Conservation (phyloP, 2,797 vertebrate species). For the Sebastes taczanowskii region DNA sequence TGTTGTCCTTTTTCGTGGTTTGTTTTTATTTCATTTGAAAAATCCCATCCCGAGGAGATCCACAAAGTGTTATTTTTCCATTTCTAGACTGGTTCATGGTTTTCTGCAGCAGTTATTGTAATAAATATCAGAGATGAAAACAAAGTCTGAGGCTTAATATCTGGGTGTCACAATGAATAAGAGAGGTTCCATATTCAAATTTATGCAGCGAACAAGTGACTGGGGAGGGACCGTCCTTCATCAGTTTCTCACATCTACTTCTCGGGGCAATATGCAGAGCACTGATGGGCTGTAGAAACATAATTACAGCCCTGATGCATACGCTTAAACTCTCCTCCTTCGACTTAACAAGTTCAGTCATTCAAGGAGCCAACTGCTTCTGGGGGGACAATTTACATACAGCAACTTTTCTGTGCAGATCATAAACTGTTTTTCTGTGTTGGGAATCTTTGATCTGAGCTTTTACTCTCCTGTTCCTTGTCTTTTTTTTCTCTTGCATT, state of each 20-base stretch:
- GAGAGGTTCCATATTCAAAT: slow-evolving; percentile 45
- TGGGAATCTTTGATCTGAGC: background rate
- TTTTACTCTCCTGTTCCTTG: background rate
- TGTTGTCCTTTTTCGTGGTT: background rate
- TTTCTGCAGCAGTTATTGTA: background rate
- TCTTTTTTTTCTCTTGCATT: background rate
- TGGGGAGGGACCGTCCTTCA: slow-evolving; percentile 34
- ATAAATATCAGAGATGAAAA: slow-evolving; percentile 20
- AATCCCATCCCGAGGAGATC: background rate
- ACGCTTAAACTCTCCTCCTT: slow-evolving; percentile 43
- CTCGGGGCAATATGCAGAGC: slow-evolving; percentile 21
- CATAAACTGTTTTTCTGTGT: background rate
- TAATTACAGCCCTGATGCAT: slow-evolving; percentile 56
- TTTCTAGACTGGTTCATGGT: background rate
- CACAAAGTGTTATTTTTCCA: background rate
- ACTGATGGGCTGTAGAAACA: slow-evolving; percentile 47
- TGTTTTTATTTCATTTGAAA: background rate
- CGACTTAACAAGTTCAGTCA: slow-evolving; percentile 40
- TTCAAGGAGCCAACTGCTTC: slow-evolving; percentile 12
- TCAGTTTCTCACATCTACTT: slow-evolving; percentile 41
- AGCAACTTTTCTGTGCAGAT: background rate
- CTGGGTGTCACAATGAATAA: background rate
- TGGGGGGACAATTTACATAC: background rate
- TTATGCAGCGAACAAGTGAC: slow-evolving; percentile 46
- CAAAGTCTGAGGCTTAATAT: slow-evolving; percentile 1